Percentiles rank a stretch among this genome's conserved stretches.
phyloP scores from a whole-genome alignment of 2,113 vertebrate species.

The Elgaria multicarinata region DNA sequence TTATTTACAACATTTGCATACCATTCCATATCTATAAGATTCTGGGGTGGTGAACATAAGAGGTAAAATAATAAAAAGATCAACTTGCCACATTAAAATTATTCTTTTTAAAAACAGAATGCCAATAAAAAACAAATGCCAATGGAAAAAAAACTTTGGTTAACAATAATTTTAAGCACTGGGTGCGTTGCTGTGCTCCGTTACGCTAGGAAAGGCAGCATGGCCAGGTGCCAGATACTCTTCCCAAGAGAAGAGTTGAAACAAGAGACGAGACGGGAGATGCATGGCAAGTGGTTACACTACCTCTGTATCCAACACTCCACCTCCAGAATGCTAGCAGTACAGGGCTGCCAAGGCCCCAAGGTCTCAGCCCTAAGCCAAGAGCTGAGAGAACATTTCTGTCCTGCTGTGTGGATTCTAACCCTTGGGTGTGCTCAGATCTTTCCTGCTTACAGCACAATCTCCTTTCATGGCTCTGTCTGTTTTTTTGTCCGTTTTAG shows the following conservation, averaged over 20 bases:
- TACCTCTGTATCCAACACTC: not conserved
- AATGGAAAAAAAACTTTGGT: no score
- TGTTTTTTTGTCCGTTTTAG: slow-evolving; percentile 13
- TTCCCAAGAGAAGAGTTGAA: not conserved
- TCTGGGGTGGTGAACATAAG: no score
- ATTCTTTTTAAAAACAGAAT: no score
- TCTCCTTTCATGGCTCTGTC: not conserved
- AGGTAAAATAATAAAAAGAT: no score
- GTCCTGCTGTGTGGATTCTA: not conserved
- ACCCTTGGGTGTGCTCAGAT: not conserved
- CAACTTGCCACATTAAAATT: no score
- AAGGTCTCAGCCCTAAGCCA: not conserved
- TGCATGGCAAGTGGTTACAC: not conserved
- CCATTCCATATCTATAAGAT: no score
- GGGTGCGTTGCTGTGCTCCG: not conserved
- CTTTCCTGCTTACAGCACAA: not conserved
- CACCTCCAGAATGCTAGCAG: not conserved
- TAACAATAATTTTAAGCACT: not conserved
- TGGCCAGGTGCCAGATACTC: not conserved
- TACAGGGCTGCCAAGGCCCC: not conserved
- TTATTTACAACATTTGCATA: no score
- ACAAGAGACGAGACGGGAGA: not conserved
- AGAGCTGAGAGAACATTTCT: not conserved
- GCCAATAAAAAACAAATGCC: no score
- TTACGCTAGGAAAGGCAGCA: not conserved